These are phyloP conservation scores for Diorhabda sublineata DNA, from an alignment of 1,140 invertebrate species.

Conservation along the genomic window DNA sequence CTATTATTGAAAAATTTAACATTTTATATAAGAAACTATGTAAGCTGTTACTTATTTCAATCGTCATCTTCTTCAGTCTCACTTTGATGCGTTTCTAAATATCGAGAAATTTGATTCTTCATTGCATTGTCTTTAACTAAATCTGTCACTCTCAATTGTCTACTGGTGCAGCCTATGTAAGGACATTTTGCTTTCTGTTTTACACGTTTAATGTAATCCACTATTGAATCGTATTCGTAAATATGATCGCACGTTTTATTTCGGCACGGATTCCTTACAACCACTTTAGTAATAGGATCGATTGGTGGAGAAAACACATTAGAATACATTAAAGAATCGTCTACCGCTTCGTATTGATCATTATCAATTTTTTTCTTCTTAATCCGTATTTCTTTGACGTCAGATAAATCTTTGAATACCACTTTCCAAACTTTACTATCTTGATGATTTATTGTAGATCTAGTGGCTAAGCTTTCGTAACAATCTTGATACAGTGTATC, in stretches of 20 bases:
- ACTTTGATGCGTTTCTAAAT: slow-evolving; percentile 18
- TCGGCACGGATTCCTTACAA: slow-evolving; percentile 33
- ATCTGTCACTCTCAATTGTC: slow-evolving; percentile 26
- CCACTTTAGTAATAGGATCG: slow-evolving; percentile 36
- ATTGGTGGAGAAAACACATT: slow-evolving; percentile 33
- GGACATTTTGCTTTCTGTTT: slow-evolving; percentile 37
- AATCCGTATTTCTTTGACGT: slow-evolving; percentile 23
- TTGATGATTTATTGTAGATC: slow-evolving; percentile 15
- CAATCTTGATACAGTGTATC: slow-evolving; percentile 29
- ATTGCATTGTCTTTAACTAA: slow-evolving; percentile 29
- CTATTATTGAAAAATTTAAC: no score
- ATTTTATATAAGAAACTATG: no score
- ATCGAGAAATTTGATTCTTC: slow-evolving; percentile 25
- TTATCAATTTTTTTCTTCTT: slow-evolving; percentile 22
- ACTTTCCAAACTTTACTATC: slow-evolving; percentile 29
- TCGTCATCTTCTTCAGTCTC: slow-evolving; percentile 15
- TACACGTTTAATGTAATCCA: slow-evolving; percentile 33
- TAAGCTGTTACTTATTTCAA: no score
- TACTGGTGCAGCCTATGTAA: slow-evolving; percentile 37
- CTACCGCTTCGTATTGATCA: slow-evolving; percentile 28
- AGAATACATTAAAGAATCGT: slow-evolving; percentile 33
- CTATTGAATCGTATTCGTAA: slow-evolving; percentile 35
- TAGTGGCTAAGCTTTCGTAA: slow-evolving; percentile 17
- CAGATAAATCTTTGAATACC: slow-evolving; percentile 20
- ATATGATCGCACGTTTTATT: slow-evolving; percentile 36